Percentiles rank a stretch among this genome's conserved stretches.
Evolutionary conservation across 2,113 vertebrate genomes (phyloP).

Genomic region (Agapornis roseicollis): DNA sequence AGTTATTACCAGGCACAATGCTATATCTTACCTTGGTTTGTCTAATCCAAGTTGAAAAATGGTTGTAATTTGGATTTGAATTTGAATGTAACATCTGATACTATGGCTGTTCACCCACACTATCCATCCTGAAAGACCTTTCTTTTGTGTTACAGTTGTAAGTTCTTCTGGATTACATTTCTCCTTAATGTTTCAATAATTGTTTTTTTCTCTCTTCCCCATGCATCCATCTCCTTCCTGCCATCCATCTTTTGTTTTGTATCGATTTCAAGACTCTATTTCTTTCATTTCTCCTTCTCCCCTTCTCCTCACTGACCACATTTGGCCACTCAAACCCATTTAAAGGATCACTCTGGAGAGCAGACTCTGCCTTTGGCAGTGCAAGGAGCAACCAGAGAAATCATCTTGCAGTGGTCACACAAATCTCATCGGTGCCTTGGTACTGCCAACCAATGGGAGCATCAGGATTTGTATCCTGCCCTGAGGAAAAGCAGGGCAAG

Average conservation of each 20-base stretch:
- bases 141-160: background rate
- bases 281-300: background rate
- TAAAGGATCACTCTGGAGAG: background rate
- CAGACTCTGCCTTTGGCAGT: background rate
- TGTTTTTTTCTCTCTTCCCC: background rate
- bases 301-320: background rate
- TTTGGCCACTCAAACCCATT: background rate
- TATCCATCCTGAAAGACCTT: background rate
- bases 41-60: background rate
- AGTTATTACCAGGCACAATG: background rate
- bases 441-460: constrained; percentile 21
- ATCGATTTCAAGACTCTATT: background rate
- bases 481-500: constrained; percentile 45
- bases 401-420: background rate
- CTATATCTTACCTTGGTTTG: background rate
- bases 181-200: background rate
- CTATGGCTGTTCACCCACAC: background rate
- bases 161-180: background rate
- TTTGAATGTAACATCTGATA: background rate
- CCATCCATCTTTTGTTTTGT: background rate
- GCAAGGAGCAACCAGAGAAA: background rate
- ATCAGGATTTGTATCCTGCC: constrained; percentile 12
- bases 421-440: background rate
- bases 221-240: background rate
- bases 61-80: background rate